Evolutionary conservation across 2,888 invertebrate species (phyloP), one percentile per base, ranked within the genome.

Genomic region (Stomorhina lunata): DNA sequence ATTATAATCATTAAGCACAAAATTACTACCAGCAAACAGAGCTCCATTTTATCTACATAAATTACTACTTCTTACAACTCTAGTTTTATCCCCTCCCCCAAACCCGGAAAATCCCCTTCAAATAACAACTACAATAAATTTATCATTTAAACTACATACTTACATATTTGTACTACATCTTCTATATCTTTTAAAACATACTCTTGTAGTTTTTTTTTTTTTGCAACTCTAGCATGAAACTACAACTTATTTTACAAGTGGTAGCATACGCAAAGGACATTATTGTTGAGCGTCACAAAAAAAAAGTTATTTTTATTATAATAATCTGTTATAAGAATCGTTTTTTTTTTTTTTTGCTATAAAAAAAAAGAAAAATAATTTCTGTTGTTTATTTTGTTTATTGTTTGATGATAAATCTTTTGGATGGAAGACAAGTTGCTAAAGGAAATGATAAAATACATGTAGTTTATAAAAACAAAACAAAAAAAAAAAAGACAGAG

Each of bases 1-100:
- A 57, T 71, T 79, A 27, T 61, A 32, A 69, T 27, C 59, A 53
- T 78, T 63, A 65, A 68, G 57, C 37, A 68, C 22, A 68, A n/a
- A 59, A 68, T 45, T 40, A 57, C 68, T 76, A 6, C 15, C 45
- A 65, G 27, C 34, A n/a, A n/a, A n/a, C n/a, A n/a, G n/a, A n/a
- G n/a, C n/a, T n/a, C 55, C 65, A 53, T 53, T 59, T 25, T n/a
- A 69, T 10, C 6, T 53, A 53, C 10, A 37, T 6, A n/a, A 27
- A 12, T 2, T 43, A 32, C 63, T 55, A 34, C 34, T 25, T 43
- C 20, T 27, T 32, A 15, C 45, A 3, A 43, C 29, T 15, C 9
- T 22, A 32, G 17, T 43, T 25, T 40, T 29, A 15, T 4, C 20
- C 7, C 40, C 6, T 37, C 10, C n/a, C 37, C 4, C 10, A 12